Evolutionary conservation across 2,888 invertebrate genomes (phyloP), one percentile per base, ranked within the genome.

Genomic region (Drosophila putrida): DNA sequence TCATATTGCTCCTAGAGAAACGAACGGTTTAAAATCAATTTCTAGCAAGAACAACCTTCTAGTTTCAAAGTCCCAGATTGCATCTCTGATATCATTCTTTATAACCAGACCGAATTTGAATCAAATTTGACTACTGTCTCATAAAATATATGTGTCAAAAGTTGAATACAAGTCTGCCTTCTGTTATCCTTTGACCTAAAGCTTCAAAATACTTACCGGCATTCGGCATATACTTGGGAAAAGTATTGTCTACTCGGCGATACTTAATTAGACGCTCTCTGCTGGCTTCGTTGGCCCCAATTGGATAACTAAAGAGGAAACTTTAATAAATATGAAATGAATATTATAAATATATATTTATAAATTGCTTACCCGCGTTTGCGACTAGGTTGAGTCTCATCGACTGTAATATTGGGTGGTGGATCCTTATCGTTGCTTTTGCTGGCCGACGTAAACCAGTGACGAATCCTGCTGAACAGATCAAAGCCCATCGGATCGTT

Each of bases 401-500:
- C 46, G 27, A 1, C 11, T 10, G 5, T n/a, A n/a, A 27, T 25
- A 13, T 53, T 69, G 27, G 75, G 60, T 15, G 75, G 60, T 15
- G 65, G 57, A 13, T 86, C 82, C 39, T 62, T 74, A 13, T 71
- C 68, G 63, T 60, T 71, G 15, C 70, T 75, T 59, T 59, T 70
- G 35, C 72, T 54, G 50, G 53, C 50, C 38, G 35, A 33, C 49
- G 36, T 25, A 54, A 90, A 67, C 54, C 88, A 57, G 55, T 80
- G 65, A 41, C 80, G 79, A 41, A 90, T 53, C 65, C 62, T 84
- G 11, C 57, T 82, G 10, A 91, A 38, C 44, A 92, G 66, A 66
- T 91, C 91, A 71, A 92, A 82, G 76, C 91, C 91, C 91, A 91
- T 91, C 72, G 88, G 88, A 82, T 71, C 68, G 20, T 63, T 28